Conservation (phyloP, 2,797 vertebrate species). For the Acestrorhynchus altus region DNA sequence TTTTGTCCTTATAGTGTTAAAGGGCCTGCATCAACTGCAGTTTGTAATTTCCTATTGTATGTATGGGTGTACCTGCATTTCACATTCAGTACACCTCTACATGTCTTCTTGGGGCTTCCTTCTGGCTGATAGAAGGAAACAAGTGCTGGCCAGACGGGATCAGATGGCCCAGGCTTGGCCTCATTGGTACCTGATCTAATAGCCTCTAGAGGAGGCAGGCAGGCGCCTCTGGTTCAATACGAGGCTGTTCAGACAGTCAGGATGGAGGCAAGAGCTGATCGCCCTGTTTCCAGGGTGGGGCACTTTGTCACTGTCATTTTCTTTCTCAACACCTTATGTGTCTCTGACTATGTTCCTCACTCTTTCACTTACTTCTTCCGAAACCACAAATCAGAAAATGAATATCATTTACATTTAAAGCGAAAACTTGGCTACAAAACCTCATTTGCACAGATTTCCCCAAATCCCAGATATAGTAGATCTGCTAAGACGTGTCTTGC, state of each 20-base stretch:
- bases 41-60: too few species aligned
- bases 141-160: constrained; percentile 76
- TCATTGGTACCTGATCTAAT: constrained; percentile 78
- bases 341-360: constrained; percentile 35
- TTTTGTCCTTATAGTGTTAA: too few species aligned
- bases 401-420: too few species aligned
- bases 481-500: too few species aligned
- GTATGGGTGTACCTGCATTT: neutral
- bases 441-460: too few species aligned
- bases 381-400: neutral
- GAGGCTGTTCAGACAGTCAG: constrained; percentile 65
- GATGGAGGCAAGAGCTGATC: constrained; percentile 58
- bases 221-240: constrained; percentile 75
- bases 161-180: constrained; percentile 70
- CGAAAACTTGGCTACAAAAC: too few species aligned
- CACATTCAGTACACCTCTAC: neutral
- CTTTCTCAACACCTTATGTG: constrained; percentile 57
- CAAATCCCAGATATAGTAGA: too few species aligned
- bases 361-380: constrained; percentile 1
- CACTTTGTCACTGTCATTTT: constrained; percentile 44
- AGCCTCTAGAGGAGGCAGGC: constrained; percentile 71
- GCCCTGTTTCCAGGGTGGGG: constrained; percentile 46
- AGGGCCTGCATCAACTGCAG: too few species aligned
- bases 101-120: constrained; percentile 52
- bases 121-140: constrained; percentile 66